Conservation (phyloP, 1,140 invertebrate genomes). For the Rhopalosiphum maidis region DNA sequence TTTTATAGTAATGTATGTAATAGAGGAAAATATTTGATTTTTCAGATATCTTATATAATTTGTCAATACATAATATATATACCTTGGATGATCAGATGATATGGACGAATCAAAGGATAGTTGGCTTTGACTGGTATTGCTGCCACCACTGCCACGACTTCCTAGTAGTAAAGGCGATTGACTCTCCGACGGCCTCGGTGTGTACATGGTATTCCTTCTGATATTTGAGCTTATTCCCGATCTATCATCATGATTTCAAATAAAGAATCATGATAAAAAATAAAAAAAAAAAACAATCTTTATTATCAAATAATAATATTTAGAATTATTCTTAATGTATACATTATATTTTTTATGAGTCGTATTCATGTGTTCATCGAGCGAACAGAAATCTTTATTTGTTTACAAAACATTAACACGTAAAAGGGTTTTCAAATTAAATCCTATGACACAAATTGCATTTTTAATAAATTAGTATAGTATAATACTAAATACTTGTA, state of each 20-base stretch:
- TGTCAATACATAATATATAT: neutral
- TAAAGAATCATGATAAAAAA: neutral
- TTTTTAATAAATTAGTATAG: neutral
- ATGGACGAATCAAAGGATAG: slow-evolving; percentile 43
- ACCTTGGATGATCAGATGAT: slow-evolving; percentile 36
- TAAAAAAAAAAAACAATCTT: neutral
- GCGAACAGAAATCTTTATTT: neutral
- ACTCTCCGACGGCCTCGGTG: slow-evolving; percentile 67
- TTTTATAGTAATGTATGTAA: neutral
- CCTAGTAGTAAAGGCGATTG: slow-evolving; percentile 71
- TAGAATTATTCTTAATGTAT: neutral
- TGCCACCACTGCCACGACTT: slow-evolving; percentile 59
- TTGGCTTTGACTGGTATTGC: slow-evolving; percentile 56
- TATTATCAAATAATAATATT: neutral
- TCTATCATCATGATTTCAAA: neutral
- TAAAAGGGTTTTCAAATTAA: too few relatives aligned
- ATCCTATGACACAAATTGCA: neutral
- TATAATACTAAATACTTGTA: neutral
- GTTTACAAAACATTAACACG: neutral
- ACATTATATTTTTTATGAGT: too few relatives aligned
- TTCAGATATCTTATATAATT: neutral
- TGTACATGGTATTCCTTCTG: slow-evolving; percentile 60
- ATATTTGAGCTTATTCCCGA: slow-evolving; percentile 54
- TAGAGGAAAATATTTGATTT: neutral
- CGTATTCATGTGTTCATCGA: too few relatives aligned